These are phyloP conservation scores for Pantherophis vulpinus DNA, from an alignment of 2,797 vertebrate genomes.

Conservation along the genomic window DNA sequence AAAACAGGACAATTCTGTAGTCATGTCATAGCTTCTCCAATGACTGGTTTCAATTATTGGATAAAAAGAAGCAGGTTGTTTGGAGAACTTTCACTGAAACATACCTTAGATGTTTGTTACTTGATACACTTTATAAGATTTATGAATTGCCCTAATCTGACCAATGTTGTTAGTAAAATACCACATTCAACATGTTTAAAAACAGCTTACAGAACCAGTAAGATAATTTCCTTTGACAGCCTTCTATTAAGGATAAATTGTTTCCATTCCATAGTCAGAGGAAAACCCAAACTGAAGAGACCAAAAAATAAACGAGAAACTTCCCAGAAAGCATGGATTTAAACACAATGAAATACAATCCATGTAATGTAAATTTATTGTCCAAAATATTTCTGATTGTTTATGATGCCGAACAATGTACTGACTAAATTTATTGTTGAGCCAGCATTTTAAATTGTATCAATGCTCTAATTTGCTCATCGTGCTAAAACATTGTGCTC, in stretches of 20 bases:
- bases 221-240: background rate
- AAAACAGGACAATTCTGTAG: background rate
- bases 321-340: background rate
- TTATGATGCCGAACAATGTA: background rate
- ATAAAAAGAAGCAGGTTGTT: background rate
- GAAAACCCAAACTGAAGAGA: background rate
- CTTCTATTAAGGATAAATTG: background rate
- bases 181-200: background rate
- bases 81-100: background rate
- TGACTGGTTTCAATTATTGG: background rate
- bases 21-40: background rate
- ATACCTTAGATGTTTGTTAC: background rate
- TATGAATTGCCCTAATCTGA: background rate
- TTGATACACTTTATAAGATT: background rate
- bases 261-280: background rate
- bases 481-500: background rate
- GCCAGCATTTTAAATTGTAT: background rate
- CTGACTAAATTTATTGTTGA: background rate
- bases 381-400: background rate
- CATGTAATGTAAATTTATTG: background rate
- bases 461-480: background rate
- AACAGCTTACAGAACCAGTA: background rate
- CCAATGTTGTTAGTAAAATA: background rate
- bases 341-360: background rate
- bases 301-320: background rate